Evolutionary conservation across 2,888 invertebrate species (phyloP).

Genomic region (Myopa tessellatipennis): DNA sequence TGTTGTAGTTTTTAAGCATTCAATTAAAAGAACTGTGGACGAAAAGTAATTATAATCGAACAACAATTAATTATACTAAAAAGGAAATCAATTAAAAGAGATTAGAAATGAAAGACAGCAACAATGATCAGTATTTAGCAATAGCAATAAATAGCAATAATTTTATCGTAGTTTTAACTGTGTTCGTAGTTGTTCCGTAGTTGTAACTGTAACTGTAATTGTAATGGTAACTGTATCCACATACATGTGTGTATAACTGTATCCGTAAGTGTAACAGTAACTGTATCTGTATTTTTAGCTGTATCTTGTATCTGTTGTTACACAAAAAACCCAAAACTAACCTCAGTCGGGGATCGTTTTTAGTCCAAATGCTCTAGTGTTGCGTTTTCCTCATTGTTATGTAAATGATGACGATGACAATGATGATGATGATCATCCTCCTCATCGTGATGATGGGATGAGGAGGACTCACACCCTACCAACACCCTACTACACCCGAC

Average conservation of each 20-base stretch:
- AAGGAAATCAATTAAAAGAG: too few species aligned
- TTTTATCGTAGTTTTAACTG: not conserved
- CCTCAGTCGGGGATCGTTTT: too few species aligned
- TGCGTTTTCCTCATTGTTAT: too few species aligned
- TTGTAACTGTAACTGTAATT: constrained; percentile 17
- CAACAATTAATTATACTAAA: too few species aligned
- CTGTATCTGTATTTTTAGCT: too few species aligned
- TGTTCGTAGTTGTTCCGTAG: constrained; percentile 30
- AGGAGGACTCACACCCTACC: not conserved
- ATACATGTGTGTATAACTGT: constrained; percentile 14
- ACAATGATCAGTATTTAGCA: not conserved
- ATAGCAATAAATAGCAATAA: not conserved
- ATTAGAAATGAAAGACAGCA: not conserved
- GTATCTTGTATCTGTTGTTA: too few species aligned
- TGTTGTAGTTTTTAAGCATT: constrained; percentile 26
- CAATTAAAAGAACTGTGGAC: not conserved
- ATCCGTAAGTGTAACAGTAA: not conserved
- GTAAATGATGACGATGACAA: too few species aligned
- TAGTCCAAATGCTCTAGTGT: too few species aligned
- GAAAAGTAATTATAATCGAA: too few species aligned
- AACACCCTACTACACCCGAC: not conserved
- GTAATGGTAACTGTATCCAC: not conserved
- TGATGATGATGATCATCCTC: too few species aligned
- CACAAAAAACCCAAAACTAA: too few species aligned
- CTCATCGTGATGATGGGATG: too few species aligned